phyloP scores from a whole-genome alignment of 2,888 invertebrate species.

The Dryococelus australis region DNA sequence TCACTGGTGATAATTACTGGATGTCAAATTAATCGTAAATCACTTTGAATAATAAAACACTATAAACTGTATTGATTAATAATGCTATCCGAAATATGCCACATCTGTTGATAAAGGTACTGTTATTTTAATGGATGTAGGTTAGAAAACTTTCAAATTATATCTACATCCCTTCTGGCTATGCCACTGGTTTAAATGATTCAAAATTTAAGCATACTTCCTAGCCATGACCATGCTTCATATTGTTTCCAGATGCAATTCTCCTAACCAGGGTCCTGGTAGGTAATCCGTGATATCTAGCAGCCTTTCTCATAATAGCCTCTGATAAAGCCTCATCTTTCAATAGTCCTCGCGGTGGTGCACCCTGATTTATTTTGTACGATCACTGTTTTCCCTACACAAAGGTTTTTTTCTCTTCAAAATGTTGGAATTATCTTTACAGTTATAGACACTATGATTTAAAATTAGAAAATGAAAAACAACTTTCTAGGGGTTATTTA shows the following conservation, averaged over 20 bases:
- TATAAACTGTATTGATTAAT: too few relatives aligned
- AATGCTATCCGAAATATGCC: too few relatives aligned
- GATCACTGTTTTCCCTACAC: background rate
- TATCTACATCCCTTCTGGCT: too few relatives aligned
- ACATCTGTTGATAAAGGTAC: too few relatives aligned
- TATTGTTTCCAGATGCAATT: background rate
- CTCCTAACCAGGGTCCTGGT: background rate
- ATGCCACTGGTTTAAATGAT: background rate
- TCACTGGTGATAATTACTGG: too few relatives aligned
- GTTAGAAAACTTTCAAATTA: too few relatives aligned
- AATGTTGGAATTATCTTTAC: background rate
- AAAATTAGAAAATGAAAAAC: too few relatives aligned
- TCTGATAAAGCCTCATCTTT: conserved; percentile 4
- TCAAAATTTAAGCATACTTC: background rate
- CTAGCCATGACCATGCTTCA: background rate
- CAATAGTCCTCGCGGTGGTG: conserved; percentile 11
- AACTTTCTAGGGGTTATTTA: too few relatives aligned
- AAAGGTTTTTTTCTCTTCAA: background rate
- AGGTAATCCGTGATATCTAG: background rate
- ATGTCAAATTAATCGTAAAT: too few relatives aligned
- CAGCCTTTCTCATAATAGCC: background rate
- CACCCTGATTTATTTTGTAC: background rate
- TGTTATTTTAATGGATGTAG: too few relatives aligned
- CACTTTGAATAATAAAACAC: too few relatives aligned
- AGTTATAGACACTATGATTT: background rate